Conservation (phyloP, 1,140 invertebrate species). For the Bombus huntii region DNA sequence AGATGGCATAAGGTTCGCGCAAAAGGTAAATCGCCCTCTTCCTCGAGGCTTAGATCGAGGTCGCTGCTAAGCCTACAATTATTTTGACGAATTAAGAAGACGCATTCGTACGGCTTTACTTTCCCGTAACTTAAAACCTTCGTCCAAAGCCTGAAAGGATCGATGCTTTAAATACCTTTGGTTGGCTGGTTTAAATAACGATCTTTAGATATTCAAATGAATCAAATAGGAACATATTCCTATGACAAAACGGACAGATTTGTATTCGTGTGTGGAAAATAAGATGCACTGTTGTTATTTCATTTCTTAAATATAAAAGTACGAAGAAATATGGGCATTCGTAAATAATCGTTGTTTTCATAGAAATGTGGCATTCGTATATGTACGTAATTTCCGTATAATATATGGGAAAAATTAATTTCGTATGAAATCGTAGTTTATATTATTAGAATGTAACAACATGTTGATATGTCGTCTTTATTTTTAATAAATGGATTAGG, state of each 20-base stretch:
- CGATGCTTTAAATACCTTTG: not conserved
- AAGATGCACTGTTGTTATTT: not conserved
- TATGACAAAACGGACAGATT: too few species aligned
- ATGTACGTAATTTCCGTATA: too few species aligned
- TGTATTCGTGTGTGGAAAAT: not conserved
- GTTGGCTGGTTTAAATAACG: not conserved
- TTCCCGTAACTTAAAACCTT: not conserved
- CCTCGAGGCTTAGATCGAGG: slow-evolving; percentile 46
- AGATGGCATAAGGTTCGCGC: slow-evolving; percentile 13
- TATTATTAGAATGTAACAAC: too few species aligned
- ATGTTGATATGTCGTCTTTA: too few species aligned
- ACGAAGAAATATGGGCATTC: too few species aligned
- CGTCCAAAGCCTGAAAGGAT: not conserved
- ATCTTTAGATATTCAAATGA: not conserved
- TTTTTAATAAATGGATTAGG: too few species aligned
- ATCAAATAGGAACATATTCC: not conserved
- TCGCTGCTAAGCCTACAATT: slow-evolving; percentile 42
- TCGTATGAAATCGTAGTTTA: too few species aligned
- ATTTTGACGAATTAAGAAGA: slow-evolving; percentile 51
- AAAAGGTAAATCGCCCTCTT: slow-evolving; percentile 59
- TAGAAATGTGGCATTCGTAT: too few species aligned
- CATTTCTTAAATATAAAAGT: too few species aligned
- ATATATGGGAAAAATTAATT: too few species aligned
- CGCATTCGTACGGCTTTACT: not conserved
- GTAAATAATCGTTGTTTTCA: too few species aligned